Evolutionary conservation across 2,797 vertebrate species (phyloP).

Genomic region (Okamejei kenojei): DNA sequence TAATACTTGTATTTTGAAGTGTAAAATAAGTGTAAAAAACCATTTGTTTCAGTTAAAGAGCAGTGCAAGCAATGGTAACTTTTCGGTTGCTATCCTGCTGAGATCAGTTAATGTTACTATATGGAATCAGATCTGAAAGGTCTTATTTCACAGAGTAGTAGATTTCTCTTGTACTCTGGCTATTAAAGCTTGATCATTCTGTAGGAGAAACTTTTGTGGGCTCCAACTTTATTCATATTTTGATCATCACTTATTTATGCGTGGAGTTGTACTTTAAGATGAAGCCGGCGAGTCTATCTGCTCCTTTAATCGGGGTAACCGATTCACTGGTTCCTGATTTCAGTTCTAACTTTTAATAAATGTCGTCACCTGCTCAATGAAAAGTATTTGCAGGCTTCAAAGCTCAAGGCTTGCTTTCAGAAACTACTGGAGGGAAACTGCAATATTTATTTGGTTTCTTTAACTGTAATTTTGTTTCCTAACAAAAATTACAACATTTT

Average conservation of each 20-base stretch:
- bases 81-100: not conserved
- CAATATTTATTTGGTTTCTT: not conserved
- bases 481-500: not conserved
- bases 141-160: not conserved
- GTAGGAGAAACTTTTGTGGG: not conserved
- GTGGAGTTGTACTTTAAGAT: not conserved
- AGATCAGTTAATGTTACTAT: not conserved
- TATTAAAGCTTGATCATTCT: not conserved
- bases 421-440: not conserved
- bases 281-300: not conserved
- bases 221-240: not conserved
- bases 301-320: not conserved
- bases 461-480: not conserved
- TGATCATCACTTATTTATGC: not conserved
- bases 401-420: not conserved
- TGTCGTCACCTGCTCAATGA: not conserved
- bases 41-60: not conserved
- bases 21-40: not conserved
- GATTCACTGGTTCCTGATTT: not conserved
- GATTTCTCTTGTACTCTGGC: not conserved
- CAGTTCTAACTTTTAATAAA: not conserved
- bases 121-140: not conserved
- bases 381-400: not conserved
- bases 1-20: not conserved
- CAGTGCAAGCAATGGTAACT: not conserved